Conservation (phyloP, 2,113 vertebrate species). For the Pedetes capensis region DNA sequence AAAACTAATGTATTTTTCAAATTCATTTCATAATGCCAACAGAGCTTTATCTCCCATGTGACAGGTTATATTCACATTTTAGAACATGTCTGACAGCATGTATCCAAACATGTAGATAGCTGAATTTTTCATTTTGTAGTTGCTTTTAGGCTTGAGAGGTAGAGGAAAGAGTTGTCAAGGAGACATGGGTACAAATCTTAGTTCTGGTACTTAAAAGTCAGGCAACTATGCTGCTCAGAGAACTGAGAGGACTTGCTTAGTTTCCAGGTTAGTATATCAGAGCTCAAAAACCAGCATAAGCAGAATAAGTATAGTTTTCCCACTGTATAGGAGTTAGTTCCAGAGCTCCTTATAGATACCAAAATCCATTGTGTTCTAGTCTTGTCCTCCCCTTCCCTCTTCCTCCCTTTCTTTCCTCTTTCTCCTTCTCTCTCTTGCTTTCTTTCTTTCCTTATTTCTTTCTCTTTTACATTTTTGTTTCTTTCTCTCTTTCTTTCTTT, state of each 20-base stretch:
- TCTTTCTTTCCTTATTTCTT: too few relatives aligned
- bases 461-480: too few relatives aligned
- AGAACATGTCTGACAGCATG: neutral
- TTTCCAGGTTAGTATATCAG: neutral
- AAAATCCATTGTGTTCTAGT: neutral
- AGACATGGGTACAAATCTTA: neutral
- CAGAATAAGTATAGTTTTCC: neutral
- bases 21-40: constrained; percentile 5
- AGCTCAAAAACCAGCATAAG: neutral
- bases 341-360: neutral
- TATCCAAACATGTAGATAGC: neutral
- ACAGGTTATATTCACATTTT: constrained; percentile 1
- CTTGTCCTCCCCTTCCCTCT: too few relatives aligned
- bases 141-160: neutral
- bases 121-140: neutral
- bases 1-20: constrained; percentile 53
- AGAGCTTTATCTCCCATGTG: neutral
- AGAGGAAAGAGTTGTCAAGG: neutral
- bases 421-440: too few relatives aligned
- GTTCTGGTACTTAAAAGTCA: neutral
- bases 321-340: neutral
- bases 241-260: neutral
- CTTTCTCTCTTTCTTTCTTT: too few relatives aligned
- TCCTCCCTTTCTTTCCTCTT: too few relatives aligned
- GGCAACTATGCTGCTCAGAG: neutral